Conservation (phyloP, 2,113 vertebrate species). For the Pedetes capensis region DNA sequence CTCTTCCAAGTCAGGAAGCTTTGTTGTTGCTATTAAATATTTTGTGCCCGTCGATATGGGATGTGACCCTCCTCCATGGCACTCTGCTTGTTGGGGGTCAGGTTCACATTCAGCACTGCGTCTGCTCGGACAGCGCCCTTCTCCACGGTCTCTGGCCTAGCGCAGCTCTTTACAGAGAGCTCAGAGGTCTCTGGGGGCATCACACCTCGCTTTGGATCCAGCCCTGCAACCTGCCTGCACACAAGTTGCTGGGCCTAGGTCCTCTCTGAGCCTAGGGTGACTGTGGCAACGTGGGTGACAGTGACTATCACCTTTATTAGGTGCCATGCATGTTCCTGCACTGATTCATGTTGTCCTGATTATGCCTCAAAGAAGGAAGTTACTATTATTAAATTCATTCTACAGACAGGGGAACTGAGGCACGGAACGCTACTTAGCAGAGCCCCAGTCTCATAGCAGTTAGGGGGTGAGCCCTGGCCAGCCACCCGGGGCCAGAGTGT, state of each 20-base stretch:
- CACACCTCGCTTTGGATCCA: accelerated
- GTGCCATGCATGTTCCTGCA: accelerated
- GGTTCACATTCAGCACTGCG: accelerated
- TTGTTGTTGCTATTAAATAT: neutral
- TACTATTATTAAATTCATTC: neutral
- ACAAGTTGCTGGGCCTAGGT: neutral
- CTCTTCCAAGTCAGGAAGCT: neutral
- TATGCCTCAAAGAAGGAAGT: neutral
- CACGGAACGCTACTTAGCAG: neutral
- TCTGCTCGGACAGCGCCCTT: neutral
- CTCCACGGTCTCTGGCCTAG: neutral
- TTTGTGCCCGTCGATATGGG: accelerated
- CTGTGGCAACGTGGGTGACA: neutral
- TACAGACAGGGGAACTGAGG: neutral
- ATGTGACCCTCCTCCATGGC: neutral
- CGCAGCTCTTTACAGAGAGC: neutral
- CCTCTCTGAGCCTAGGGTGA: accelerated
- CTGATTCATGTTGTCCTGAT: neutral
- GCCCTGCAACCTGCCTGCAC: neutral
- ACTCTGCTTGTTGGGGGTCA: neutral
- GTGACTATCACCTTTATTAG: accelerated
- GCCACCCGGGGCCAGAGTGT: neutral
- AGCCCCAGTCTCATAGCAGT: neutral
- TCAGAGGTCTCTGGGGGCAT: neutral
- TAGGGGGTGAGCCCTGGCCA: neutral